phyloP scores from a whole-genome alignment of 2,113 vertebrate species.

The Camarhynchus parvulus region DNA sequence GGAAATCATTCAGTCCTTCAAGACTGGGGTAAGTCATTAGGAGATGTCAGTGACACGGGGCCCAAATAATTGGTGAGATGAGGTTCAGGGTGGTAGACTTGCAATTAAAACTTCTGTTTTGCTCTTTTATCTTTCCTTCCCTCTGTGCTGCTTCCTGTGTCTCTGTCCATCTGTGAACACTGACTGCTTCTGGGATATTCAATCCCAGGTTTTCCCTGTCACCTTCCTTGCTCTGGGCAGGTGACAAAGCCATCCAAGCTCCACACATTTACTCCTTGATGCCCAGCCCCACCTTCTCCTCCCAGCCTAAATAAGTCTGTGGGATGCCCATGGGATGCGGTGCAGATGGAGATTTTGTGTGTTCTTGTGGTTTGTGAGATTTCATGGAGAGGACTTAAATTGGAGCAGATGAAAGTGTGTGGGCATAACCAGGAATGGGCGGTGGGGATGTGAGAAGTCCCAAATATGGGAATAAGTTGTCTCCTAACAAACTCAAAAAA shows the following conservation, averaged over 20 bases:
- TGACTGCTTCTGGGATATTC: not conserved
- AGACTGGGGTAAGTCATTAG: not conserved
- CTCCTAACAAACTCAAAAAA: not conserved
- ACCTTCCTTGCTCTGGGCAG: not conserved
- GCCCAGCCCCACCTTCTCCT: not conserved
- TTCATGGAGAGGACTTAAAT: not conserved
- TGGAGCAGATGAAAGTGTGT: not conserved
- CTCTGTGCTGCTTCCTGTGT: not conserved
- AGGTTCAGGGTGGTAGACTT: not conserved
- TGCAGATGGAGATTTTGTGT: not conserved
- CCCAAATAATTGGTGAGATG: not conserved
- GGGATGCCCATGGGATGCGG: not conserved
- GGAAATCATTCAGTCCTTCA: not conserved
- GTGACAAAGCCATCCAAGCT: not conserved
- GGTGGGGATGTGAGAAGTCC: not conserved
- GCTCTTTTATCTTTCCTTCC: not conserved
- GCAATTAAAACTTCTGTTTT: not conserved
- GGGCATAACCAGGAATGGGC: not conserved
- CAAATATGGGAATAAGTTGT: not conserved
- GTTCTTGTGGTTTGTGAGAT: not conserved
- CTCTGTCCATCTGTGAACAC: not conserved
- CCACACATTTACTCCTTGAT: not conserved
- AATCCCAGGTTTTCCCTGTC: not conserved
- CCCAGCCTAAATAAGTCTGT: not conserved
- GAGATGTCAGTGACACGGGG: not conserved